Evolutionary conservation across 2,888 invertebrate genomes (phyloP).

Genomic region (Drosophila fungiperda): DNA sequence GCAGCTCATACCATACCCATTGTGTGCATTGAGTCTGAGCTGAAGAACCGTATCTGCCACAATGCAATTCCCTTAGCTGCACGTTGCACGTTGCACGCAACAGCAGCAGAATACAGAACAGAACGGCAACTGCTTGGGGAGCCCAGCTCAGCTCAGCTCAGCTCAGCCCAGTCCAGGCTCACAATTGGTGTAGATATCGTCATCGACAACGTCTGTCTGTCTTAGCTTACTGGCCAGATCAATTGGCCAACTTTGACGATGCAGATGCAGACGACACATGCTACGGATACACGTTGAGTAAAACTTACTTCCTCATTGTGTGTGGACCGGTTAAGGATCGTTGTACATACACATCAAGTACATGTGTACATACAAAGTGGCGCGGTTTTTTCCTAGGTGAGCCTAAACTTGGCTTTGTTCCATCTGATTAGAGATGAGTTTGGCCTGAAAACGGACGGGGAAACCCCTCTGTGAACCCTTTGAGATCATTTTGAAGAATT

Average conservation of each 20-base stretch:
- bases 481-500: background rate
- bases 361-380: slow-evolving; percentile 22
- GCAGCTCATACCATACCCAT: slow-evolving; percentile 9
- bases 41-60: slow-evolving; percentile 8
- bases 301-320: slow-evolving; percentile 79
- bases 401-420: slow-evolving; percentile 13
- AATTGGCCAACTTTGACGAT: slow-evolving; percentile 46
- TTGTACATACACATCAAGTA: background rate
- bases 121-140: slow-evolving; percentile 41
- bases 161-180: background rate
- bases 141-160: slow-evolving; percentile 18
- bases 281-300: slow-evolving; percentile 60
- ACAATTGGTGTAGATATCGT: slow-evolving; percentile 23
- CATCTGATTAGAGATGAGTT: slow-evolving; percentile 12
- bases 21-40: background rate
- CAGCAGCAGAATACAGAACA: slow-evolving; percentile 14
- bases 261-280: slow-evolving; percentile 60
- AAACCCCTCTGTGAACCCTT: background rate
- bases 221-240: slow-evolving; percentile 61
- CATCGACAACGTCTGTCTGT: slow-evolving; percentile 44
- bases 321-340: slow-evolving; percentile 36
- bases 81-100: slow-evolving; percentile 38
- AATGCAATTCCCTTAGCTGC: slow-evolving; percentile 57
- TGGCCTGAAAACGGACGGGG: background rate
- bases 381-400: slow-evolving; percentile 7